Conservation (phyloP, 2,113 vertebrate species). For the Ammodytes marinus region DNA sequence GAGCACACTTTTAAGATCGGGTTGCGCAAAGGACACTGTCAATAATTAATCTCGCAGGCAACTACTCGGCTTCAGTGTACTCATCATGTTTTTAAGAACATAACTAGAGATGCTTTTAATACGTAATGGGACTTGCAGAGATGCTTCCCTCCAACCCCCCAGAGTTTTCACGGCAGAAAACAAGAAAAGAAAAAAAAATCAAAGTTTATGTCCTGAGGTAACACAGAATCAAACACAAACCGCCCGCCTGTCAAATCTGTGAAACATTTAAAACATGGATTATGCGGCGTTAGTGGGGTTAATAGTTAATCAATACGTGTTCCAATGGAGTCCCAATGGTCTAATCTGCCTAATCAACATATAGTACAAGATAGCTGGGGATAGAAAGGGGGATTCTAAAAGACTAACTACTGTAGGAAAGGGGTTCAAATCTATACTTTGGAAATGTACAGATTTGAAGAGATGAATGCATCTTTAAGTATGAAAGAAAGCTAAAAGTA, state of each 20-base stretch:
- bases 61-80: conserved; percentile 69
- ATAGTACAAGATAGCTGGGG: conserved; percentile 11
- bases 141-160: conserved; percentile 49
- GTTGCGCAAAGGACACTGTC: conserved; percentile 82
- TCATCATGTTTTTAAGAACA: conserved; percentile 79
- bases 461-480: neutral
- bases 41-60: conserved; percentile 81
- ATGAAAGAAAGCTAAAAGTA: neutral
- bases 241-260: conserved; percentile 78
- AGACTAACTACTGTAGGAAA: neutral
- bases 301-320: conserved; percentile 90
- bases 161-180: conserved; percentile 39
- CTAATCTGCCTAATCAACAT: conserved; percentile 74
- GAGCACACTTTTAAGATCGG: conserved; percentile 72
- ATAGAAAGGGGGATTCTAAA: neutral
- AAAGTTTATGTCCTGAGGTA: conserved; percentile 77
- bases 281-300: conserved; percentile 86
- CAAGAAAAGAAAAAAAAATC: conserved; percentile 77
- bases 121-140: conserved; percentile 66
- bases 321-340: conserved; percentile 82
- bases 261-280: conserved; percentile 88
- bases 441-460: neutral
- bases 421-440: neutral
- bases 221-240: conserved; percentile 69
- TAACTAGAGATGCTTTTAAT: conserved; percentile 75